phyloP scores from a whole-genome alignment of 2,797 vertebrate species.

The Chloroceryle inda region DNA sequence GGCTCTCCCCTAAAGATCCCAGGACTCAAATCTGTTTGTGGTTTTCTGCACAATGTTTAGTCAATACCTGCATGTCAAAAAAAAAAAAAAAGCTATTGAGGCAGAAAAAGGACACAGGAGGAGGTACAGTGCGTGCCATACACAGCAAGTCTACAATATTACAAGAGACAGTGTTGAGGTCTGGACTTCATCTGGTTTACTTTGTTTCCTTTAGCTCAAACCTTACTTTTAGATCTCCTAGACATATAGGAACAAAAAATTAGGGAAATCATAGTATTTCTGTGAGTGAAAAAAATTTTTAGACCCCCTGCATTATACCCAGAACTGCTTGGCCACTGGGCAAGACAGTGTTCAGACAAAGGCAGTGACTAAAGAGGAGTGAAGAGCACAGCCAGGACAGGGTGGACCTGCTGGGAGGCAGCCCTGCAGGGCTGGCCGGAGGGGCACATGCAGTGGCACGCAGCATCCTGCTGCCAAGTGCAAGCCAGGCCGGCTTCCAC shows the following conservation, averaged over 20 bases:
- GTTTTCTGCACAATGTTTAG: neutral
- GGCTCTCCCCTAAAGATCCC: neutral
- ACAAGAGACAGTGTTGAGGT: neutral
- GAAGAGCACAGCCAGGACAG: neutral
- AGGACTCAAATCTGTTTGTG: neutral
- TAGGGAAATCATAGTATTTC: neutral
- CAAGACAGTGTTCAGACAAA: neutral
- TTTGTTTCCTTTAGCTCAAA: neutral
- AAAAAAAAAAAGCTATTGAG: neutral
- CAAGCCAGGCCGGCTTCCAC: neutral
- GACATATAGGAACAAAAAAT: neutral
- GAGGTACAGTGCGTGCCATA: neutral
- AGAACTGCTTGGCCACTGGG: neutral
- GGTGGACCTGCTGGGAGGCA: fast-evolving
- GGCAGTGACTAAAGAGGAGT: neutral
- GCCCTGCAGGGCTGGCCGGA: neutral
- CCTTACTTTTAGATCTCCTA: neutral
- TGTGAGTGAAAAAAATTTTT: neutral
- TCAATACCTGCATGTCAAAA: neutral
- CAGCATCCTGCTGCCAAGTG: neutral
- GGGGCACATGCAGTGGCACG: neutral
- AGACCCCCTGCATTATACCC: neutral
- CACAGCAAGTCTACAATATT: neutral
- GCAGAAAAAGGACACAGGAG: neutral
- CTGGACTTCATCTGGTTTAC: neutral